phyloP scores from a whole-genome alignment of 1,140 invertebrate species.

The Heterodera carotae region DNA sequence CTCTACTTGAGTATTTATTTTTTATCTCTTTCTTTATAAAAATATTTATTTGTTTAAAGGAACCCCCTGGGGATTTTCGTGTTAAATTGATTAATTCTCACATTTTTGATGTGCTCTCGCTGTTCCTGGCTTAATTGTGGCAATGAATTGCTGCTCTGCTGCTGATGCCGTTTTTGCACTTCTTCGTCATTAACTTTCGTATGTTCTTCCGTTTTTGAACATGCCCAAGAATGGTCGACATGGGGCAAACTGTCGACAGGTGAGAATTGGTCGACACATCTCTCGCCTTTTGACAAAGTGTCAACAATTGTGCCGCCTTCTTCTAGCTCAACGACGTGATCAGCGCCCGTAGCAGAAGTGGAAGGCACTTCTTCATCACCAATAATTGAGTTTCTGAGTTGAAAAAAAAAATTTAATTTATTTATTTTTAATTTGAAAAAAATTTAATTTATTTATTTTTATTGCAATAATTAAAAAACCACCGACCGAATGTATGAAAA shows the following conservation, averaged over 20 bases:
- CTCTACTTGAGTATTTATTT: background rate
- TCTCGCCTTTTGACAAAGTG: background rate
- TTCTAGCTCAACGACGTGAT: background rate
- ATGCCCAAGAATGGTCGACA: too few relatives aligned
- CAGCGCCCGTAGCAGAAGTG: background rate
- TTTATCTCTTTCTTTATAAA: background rate
- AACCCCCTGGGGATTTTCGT: background rate
- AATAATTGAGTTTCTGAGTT: slow-evolving; percentile 29
- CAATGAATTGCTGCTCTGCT: slow-evolving; percentile 11
- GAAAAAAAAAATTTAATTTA: slow-evolving; percentile 5
- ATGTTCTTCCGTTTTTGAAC: background rate
- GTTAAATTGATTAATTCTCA: slow-evolving; percentile 11
- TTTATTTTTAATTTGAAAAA: background rate
- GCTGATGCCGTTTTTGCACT: background rate
- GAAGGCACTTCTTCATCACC: slow-evolving; percentile 16
- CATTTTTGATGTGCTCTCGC: slow-evolving; percentile 41
- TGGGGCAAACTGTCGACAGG: too few relatives aligned
- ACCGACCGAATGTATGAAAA: slow-evolving; percentile 39
- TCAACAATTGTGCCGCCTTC: background rate
- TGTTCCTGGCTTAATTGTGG: slow-evolving; percentile 37
- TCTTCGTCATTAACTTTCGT: background rate
- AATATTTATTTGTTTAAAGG: background rate
- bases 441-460: background rate
- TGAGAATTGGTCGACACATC: too few relatives aligned
- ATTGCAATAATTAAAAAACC: too few relatives aligned